Evolutionary conservation across 2,888 invertebrate genomes (phyloP).

Genomic region (Clepsis dumicolana): DNA sequence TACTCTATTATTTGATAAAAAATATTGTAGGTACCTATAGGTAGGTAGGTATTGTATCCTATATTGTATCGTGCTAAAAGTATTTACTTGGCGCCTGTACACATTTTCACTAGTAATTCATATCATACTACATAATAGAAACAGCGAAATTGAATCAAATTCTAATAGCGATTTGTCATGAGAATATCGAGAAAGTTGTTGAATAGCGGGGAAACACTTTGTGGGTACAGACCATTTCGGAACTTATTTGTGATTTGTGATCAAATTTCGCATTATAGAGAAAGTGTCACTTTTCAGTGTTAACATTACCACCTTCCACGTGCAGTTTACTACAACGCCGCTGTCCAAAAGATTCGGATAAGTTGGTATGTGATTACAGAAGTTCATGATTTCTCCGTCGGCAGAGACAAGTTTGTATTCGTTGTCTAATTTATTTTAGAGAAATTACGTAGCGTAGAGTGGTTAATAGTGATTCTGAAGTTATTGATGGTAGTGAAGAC

Average conservation of each 20-base stretch:
- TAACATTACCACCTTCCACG: not conserved
- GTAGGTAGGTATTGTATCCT: no score
- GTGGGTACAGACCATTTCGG: not conserved
- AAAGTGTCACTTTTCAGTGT: slow-evolving; percentile 6
- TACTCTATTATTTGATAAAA: no score
- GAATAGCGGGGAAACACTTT: not conserved
- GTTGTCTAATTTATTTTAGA: slow-evolving; percentile 1
- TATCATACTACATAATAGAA: not conserved
- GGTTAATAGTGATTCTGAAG: not conserved
- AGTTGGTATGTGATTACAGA: not conserved
- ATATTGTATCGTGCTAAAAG: not conserved
- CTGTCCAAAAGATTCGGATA: not conserved
- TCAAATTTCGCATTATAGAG: slow-evolving; percentile 17
- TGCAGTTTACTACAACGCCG: not conserved
- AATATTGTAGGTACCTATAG: no score
- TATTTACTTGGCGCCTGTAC: not conserved
- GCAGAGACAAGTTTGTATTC: not conserved
- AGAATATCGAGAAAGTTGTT: slow-evolving; percentile 3
- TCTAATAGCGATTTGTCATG: not conserved
- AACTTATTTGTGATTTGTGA: slow-evolving; percentile 10
- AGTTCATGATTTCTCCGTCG: not conserved
- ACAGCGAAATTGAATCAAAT: not conserved
- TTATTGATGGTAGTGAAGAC: not conserved
- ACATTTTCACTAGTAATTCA: not conserved
- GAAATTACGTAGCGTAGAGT: not conserved